Evolutionary conservation across 2,113 vertebrate species (phyloP).

Genomic region (Eupsittula cactorum): DNA sequence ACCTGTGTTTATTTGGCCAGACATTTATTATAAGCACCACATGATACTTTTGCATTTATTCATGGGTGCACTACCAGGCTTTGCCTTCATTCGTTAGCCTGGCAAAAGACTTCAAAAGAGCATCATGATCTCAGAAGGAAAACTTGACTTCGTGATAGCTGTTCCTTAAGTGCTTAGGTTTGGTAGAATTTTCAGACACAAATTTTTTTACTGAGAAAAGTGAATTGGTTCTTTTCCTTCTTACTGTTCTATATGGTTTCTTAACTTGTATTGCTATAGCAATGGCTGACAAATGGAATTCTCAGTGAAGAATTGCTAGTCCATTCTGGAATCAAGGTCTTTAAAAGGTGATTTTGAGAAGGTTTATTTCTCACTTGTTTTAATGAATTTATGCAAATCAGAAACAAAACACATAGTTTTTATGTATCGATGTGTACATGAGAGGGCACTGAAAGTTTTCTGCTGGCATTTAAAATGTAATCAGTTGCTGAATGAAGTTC

Average conservation of each 20-base stretch:
- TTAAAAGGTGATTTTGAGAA: background rate
- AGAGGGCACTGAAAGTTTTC: background rate
- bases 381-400: background rate
- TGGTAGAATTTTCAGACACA: background rate
- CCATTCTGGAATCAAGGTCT: background rate
- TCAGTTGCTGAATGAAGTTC: background rate
- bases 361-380: background rate
- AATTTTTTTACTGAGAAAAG: background rate
- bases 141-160: background rate
- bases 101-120: background rate
- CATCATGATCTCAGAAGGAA: background rate
- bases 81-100: background rate
- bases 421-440: background rate
- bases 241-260: accelerated
- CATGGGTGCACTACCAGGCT: background rate
- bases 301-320: background rate
- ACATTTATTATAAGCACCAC: background rate
- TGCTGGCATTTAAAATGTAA: background rate
- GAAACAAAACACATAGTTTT: constrained; percentile 8
- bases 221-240: background rate
- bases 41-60: background rate
- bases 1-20: background rate
- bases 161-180: background rate
- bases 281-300: background rate
- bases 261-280: background rate